phyloP scores from a whole-genome alignment of 2,888 invertebrate species.

The Crioceris asparagi region DNA sequence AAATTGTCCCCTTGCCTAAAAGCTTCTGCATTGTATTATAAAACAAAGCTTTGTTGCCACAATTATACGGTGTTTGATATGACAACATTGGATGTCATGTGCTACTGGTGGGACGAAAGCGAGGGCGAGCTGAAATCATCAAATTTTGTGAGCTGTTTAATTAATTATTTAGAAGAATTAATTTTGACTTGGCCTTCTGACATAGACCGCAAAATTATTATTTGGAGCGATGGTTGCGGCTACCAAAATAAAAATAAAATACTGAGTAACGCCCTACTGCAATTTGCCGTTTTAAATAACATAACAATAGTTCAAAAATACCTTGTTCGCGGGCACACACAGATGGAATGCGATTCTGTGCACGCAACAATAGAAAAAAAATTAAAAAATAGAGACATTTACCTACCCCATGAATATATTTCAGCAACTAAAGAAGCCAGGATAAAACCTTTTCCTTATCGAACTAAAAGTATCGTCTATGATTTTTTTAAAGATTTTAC shows the following conservation, averaged over 20 bases:
- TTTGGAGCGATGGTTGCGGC: conserved; percentile 22
- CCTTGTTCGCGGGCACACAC: conserved; percentile 27
- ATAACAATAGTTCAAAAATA: conserved; percentile 22
- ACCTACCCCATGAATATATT: conserved; percentile 20
- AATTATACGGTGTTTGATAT: conserved; percentile 25
- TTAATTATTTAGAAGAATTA: conserved; percentile 12
- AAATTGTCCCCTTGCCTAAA: conserved; percentile 19
- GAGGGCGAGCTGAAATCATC: conserved; percentile 16
- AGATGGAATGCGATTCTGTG: conserved; percentile 30
- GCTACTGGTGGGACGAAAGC: no score
- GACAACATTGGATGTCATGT: conserved; percentile 13
- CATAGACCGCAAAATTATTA: conserved; percentile 14
- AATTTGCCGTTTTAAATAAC: conserved; percentile 13
- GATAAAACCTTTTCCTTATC: conserved; percentile 17
- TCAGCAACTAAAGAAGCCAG: conserved; percentile 20
- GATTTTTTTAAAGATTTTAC: conserved; percentile 17
- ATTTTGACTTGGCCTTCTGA: no score
- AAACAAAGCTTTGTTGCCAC: conserved; percentile 23
- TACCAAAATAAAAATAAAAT: conserved; percentile 21
- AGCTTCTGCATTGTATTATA: conserved; percentile 20
- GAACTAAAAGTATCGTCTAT: conserved; percentile 14
- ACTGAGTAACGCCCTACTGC: conserved; percentile 20
- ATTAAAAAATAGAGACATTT: conserved; percentile 23
- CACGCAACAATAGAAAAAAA: conserved; percentile 31
- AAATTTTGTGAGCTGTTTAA: conserved; percentile 17